These are phyloP conservation scores for Vombatus ursinus DNA, from an alignment of 2,113 vertebrate genomes.

Conservation along the genomic window DNA sequence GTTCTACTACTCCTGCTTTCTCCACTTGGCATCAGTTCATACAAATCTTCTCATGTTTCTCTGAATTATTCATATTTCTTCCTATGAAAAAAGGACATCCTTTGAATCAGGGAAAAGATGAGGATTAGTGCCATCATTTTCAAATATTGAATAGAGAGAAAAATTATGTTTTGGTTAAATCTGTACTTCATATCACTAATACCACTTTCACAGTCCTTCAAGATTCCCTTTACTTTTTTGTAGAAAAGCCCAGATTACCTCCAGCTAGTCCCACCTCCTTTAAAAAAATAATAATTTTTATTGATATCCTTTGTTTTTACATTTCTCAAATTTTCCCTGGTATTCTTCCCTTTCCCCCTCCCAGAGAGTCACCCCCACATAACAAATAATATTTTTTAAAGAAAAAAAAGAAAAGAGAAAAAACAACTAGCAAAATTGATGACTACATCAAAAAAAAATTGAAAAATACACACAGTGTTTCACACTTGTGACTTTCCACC, in stretches of 20 bases:
- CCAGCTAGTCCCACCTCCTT: neutral
- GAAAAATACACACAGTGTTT: neutral
- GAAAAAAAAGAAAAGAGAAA: neutral
- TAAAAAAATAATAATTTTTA: neutral
- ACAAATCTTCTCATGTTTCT: neutral
- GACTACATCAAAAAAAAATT: neutral
- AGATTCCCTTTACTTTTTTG: neutral
- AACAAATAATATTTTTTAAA: neutral
- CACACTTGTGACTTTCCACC: neutral
- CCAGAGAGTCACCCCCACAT: neutral
- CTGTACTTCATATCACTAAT: neutral
- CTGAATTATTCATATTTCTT: neutral
- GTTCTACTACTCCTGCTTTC: neutral
- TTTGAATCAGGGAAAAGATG: neutral
- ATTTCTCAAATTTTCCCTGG: neutral
- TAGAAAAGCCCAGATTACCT: neutral
- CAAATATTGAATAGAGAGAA: conserved; percentile 1
- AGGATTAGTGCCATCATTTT: neutral
- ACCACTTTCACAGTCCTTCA: neutral
- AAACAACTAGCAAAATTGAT: neutral
- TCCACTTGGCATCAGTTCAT: neutral
- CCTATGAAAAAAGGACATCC: neutral
- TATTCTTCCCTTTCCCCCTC: neutral
- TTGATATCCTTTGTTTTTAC: neutral
- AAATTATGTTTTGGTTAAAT: neutral